Percentiles rank a stretch among this genome's conserved stretches.
These are phyloP conservation scores for Drosophila parabipectinata DNA, from an alignment of 1,140 invertebrate genomes.

Conservation along the genomic window DNA sequence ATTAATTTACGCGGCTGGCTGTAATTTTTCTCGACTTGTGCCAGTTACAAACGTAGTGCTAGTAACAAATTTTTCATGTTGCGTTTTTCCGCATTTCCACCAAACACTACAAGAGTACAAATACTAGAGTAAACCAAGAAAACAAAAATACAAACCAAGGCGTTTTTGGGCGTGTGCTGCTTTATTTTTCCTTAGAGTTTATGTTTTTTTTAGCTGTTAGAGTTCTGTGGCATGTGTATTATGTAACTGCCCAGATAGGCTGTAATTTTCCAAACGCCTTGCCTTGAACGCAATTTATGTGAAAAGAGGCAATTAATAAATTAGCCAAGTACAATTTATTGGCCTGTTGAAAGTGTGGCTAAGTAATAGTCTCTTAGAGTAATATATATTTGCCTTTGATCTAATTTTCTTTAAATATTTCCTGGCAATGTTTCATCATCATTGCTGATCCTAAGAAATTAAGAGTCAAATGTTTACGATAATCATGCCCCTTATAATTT, in stretches of 20 bases:
- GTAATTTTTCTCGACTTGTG: conserved; percentile 19
- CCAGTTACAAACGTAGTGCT: conserved; percentile 24
- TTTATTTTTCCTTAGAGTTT: conserved; percentile 35
- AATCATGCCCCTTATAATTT: conserved; percentile 43
- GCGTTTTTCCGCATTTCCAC: conserved; percentile 65
- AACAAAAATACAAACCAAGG: conserved; percentile 21
- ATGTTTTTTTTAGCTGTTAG: conserved; percentile 40
- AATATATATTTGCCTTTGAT: conserved; percentile 24
- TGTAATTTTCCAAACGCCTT: conserved; percentile 52
- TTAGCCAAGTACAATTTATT: conserved; percentile 60
- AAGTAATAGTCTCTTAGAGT: conserved; percentile 26
- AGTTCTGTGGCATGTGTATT: conserved; percentile 61
- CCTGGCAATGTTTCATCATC: neutral
- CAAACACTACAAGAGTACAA: conserved; percentile 2
- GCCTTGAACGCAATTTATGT: conserved; percentile 56
- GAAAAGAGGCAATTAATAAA: conserved; percentile 70
- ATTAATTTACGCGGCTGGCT: conserved; percentile 50
- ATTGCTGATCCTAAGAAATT: neutral
- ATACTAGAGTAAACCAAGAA: conserved; percentile 16
- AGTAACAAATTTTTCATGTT: conserved; percentile 34
- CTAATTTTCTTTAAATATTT: neutral
- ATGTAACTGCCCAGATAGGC: conserved; percentile 53
- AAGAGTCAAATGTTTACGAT: conserved; percentile 33
- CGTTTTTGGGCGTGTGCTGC: conserved; percentile 69
- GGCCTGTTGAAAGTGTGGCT: conserved; percentile 38